phyloP scores from a whole-genome alignment of 2,113 vertebrate species.

The Okapia johnstoni region DNA sequence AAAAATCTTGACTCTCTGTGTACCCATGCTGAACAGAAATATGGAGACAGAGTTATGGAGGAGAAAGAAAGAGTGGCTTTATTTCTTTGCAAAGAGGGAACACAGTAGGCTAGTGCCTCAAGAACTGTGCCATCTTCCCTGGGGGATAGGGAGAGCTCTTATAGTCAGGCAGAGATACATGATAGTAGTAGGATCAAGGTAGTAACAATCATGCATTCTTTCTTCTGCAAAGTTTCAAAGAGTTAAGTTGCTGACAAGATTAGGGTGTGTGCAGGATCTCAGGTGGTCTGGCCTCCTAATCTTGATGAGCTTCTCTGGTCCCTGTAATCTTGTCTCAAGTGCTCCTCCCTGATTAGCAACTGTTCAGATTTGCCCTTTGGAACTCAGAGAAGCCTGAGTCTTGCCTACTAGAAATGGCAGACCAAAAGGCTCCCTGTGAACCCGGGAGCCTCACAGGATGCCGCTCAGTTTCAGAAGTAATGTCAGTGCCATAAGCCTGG shows the following conservation, averaged over 20 bases:
- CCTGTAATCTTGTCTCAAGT: background rate
- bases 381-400: background rate
- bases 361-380: background rate
- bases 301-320: background rate
- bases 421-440: background rate
- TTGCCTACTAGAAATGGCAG: background rate
- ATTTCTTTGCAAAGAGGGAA: background rate
- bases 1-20: background rate
- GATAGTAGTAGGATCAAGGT: background rate
- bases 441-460: fast-evolving
- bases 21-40: background rate
- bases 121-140: background rate
- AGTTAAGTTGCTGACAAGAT: background rate
- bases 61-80: background rate
- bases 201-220: background rate
- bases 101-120: background rate
- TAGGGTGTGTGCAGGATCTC: background rate
- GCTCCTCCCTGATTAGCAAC: background rate
- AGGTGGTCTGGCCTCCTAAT: background rate
- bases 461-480: background rate
- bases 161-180: background rate
- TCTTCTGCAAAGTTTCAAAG: background rate
- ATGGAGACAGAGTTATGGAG: background rate
- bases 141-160: background rate
- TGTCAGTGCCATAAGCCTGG: background rate